Conservation (phyloP, 2,888 invertebrate species). For the Macrosiphum euphorbiae region DNA sequence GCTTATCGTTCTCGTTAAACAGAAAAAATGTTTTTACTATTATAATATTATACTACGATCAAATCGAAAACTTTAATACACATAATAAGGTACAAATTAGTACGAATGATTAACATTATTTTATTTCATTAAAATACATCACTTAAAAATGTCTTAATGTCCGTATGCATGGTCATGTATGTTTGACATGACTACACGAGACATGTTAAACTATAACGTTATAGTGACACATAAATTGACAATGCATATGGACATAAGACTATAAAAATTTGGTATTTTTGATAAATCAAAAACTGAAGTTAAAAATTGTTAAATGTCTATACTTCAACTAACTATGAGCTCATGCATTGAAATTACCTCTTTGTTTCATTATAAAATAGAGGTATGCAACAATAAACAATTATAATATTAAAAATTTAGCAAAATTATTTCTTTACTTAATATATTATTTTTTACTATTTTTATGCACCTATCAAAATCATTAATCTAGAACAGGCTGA, state of each 20-base stretch:
- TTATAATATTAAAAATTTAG: background rate
- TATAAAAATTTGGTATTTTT: no score
- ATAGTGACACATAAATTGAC: no score
- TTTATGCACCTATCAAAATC: background rate
- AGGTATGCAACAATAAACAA: background rate
- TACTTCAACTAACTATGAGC: background rate
- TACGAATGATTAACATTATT: background rate
- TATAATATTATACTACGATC: background rate
- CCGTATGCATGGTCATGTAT: no score
- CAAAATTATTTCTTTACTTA: background rate
- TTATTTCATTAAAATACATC: no score
- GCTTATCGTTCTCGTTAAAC: background rate
- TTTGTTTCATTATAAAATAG: background rate
- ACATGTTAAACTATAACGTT: no score
- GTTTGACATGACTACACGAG: no score
- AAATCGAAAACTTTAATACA: background rate
- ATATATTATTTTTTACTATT: background rate
- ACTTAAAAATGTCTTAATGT: no score
- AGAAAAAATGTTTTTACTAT: background rate
- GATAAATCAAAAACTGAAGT: no score
- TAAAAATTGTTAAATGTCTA: background rate
- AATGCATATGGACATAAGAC: no score
- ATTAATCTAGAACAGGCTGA: background rate
- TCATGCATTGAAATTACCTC: background rate
- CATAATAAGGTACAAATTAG: background rate